Percentiles rank a stretch among this genome's conserved stretches.
These are phyloP conservation scores for Semnornis frantzii DNA, from an alignment of 2,113 vertebrate genomes.

Conservation along the genomic window DNA sequence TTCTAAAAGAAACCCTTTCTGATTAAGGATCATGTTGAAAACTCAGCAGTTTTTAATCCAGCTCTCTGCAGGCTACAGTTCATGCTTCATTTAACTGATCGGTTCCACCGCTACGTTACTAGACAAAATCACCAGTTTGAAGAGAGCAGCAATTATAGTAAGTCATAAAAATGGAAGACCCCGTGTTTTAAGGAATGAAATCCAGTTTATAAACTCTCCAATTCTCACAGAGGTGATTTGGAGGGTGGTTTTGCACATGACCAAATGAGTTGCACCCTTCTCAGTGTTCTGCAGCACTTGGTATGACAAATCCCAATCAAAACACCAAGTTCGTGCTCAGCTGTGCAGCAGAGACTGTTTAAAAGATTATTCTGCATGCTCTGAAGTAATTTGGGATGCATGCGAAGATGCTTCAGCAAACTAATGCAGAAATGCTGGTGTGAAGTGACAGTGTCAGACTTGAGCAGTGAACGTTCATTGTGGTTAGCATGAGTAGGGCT, in stretches of 20 bases:
- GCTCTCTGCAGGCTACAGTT: conserved; percentile 66
- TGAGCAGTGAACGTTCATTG: neutral
- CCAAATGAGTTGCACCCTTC: neutral
- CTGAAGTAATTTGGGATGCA: neutral
- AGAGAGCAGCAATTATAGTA: conserved; percentile 57
- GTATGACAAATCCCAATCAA: neutral
- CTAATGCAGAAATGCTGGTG: neutral
- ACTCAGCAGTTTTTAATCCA: conserved; percentile 74
- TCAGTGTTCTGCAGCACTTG: neutral
- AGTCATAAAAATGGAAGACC: conserved; percentile 54
- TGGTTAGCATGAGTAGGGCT: neutral
- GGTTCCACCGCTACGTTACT: conserved; percentile 67
- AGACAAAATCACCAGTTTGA: conserved; percentile 59
- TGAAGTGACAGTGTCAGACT: neutral
- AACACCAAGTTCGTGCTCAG: neutral
- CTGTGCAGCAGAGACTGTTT: neutral
- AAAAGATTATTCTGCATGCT: neutral
- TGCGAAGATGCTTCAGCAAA: neutral
- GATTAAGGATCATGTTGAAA: conserved; percentile 70
- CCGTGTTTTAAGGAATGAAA: conserved; percentile 29
- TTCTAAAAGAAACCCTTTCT: conserved; percentile 51
- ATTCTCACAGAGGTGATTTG: neutral
- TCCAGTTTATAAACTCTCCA: neutral
- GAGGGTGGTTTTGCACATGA: neutral
- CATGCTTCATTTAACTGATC: conserved; percentile 73